Evolutionary conservation across 2,888 invertebrate genomes (phyloP), one percentile per base, ranked within the genome.

Genomic region (Cantharis rustica): DNA sequence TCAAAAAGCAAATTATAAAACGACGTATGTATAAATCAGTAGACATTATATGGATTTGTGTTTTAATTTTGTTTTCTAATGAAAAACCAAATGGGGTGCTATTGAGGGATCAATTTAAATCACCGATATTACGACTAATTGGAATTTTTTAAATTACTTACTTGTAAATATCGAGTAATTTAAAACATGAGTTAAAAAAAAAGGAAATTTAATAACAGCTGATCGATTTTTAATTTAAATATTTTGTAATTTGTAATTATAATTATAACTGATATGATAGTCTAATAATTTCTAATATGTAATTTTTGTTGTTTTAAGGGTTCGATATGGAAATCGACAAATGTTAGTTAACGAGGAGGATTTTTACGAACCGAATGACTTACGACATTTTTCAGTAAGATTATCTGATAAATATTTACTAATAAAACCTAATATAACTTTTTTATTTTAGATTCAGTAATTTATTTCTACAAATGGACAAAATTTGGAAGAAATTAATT

Each of bases 311-410:
- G 3, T 16, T 66, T 66, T 20, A 9, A 66, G 64, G 64, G n/a
- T 17, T 15, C 64, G 64, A 20, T 66, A 66, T 20, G 64, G 64
- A 15, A 89, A 88, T 80, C 85, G 89, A 13, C 88, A 89, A 75
- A 83, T 89, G 78, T 84, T 90, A 10, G 88, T 89, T 23, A 89
- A 89, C 72, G 88, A 89, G 75, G 85, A 88, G 72, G 89, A 84
- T 63, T 87, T 88, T 71, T 87, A 88, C 73, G 85, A 83, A 75
- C 81, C 86, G 11, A 87, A 86, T 74, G 89, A 89, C 79, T 84
- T 88, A 78, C 87, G 85, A 72, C 86, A 89, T 80, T 89, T 88
- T 81, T 88, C 89, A 85, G 89, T 89, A 85, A 87, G 85, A n/a
- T n/a, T 1, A 7, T n/a, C n/a, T 73, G 13, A 16, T 2, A 16